phyloP scores from a whole-genome alignment of 2,888 invertebrate species.

The Drosophila merina region DNA sequence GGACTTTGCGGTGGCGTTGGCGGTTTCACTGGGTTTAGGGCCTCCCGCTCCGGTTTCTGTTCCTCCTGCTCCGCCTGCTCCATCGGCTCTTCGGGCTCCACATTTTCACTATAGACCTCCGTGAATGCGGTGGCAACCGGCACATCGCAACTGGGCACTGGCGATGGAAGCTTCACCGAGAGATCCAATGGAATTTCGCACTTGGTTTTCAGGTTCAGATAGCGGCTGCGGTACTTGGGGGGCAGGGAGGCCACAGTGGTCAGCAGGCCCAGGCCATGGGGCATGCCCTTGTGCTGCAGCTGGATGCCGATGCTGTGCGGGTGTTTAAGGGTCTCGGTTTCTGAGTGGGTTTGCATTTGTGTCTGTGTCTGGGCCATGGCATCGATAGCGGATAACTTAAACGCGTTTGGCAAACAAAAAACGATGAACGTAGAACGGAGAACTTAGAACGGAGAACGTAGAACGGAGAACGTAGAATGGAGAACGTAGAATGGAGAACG shows the following conservation, averaged over 20 bases:
- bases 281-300: constrained; percentile 76
- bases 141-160: constrained; percentile 65
- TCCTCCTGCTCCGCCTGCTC: neutral
- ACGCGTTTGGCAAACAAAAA: constrained; percentile 53
- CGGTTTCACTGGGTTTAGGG: neutral
- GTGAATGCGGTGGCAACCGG: constrained; percentile 76
- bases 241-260: constrained; percentile 84
- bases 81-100: neutral
- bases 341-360: constrained; percentile 20
- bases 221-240: constrained; percentile 84
- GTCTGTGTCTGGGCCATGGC: constrained; percentile 51
- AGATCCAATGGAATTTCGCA: constrained; percentile 88
- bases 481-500: constrained; percentile 23
- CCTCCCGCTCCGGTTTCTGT: neutral
- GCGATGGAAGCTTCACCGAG: constrained; percentile 86
- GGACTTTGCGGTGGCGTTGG: constrained; percentile 92
- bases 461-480: constrained; percentile 10
- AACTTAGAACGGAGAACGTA: constrained; percentile 2
- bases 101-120: constrained; percentile 73
- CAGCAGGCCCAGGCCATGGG: constrained; percentile 82
- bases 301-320: constrained; percentile 77
- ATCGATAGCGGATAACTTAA: constrained; percentile 65
- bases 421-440: constrained; percentile 22
- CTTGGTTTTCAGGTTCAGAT: constrained; percentile 82
- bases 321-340: constrained; percentile 48